Base-by-base conservation (phyloP, 2,113 vertebrate species). In the Oncorhynchus clarkii region DNA sequence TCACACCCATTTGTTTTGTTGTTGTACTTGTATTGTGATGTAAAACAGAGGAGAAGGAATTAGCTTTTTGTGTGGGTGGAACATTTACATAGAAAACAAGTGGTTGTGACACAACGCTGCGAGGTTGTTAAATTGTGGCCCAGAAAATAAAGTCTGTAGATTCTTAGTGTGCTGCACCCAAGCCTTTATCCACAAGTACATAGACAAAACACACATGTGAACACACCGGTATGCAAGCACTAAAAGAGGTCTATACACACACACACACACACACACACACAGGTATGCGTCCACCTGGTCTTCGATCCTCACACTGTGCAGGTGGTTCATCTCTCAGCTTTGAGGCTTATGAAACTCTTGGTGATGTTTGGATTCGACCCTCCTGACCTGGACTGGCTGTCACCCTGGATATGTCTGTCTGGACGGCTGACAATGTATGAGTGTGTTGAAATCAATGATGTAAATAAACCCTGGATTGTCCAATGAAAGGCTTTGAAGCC, bases 331-430 rank as follows among this genome's bases (percentile, higher is more conserved):
- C 22, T 49, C 59, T 67, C 59, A 22, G 18, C 59, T 22, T 9
- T 62, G n/a, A 62, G n/a, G 59, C 59, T 62, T 24, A 62, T 62
- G 59, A 62, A 62, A 22, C 59, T 22, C 59, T 5, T 62, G 59
- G 59, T 62, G 59, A 71, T 71, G 26, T 74, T 26, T 69, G 60
- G 29, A 70, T 54, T 64, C 26, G 45, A 78, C n/a, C 22, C 67
- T 27, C 18, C 64, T 39, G n/a, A 22, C 72, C 62, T 31, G n/a
- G 39, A 24, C 62, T 54, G 48, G 69, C 67, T 66, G 59, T 9
- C 45, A 18, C 67, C 57, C 29, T 71, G 62, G 80, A 54, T 67
- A 71, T 48, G 31, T 70, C 48, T 62, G 20, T 22, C 59, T 22
- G 16, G 59, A 22, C 5, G 8, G n/a, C 18, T 62, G 59, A 62